phyloP scores from a whole-genome alignment of 2,888 invertebrate species.

The Sesamia inferens region DNA sequence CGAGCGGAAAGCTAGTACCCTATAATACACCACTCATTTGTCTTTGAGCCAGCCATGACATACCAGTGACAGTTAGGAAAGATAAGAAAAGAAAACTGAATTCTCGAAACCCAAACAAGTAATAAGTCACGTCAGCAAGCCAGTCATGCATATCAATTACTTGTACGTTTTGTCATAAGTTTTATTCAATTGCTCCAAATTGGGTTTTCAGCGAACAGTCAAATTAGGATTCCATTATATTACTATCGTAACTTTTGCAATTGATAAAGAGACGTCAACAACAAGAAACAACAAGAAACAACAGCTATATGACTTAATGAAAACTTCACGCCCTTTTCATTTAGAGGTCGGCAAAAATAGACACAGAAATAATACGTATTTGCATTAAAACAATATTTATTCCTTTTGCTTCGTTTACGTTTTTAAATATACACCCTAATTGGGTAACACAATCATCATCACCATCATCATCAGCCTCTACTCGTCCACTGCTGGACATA shows the following conservation, averaged over 20 bases:
- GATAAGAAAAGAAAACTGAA: neutral
- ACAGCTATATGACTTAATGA: neutral
- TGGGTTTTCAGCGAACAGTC: neutral
- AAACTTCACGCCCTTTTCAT: neutral
- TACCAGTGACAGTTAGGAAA: neutral
- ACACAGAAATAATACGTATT: neutral
- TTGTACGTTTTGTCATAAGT: neutral
- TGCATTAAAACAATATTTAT: neutral
- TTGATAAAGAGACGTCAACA: too few relatives aligned
- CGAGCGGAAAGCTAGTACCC: too few relatives aligned
- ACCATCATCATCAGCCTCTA: too few relatives aligned
- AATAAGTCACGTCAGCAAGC: too few relatives aligned
- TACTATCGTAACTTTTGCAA: neutral
- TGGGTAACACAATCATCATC: too few relatives aligned
- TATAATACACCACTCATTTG: neutral
- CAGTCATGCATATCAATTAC: conserved; percentile 6
- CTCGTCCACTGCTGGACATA: too few relatives aligned
- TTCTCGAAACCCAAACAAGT: neutral
- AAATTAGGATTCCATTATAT: neutral
- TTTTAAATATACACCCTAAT: neutral
- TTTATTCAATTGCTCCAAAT: neutral
- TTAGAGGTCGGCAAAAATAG: neutral
- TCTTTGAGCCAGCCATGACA: neutral
- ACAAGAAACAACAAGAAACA: too few relatives aligned
- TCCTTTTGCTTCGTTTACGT: neutral